Percentiles rank a stretch among this genome's conserved stretches.
These are phyloP conservation scores for Anthophora plumipes DNA, from an alignment of 2,888 invertebrate genomes.

Conservation along the genomic window DNA sequence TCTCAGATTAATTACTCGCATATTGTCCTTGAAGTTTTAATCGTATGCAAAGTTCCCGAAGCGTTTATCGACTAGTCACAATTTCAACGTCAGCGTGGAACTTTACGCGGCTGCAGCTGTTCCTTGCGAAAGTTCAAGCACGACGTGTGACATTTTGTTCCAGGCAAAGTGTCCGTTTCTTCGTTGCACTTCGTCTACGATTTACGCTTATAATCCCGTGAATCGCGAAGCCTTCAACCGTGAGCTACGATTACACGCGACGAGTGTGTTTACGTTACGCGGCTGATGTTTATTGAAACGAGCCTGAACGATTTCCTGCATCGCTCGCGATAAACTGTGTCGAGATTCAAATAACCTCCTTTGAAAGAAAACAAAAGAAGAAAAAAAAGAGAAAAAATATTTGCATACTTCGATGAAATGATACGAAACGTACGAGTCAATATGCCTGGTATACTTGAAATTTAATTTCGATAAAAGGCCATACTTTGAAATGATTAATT, in stretches of 20 bases:
- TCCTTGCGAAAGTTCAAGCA: slow-evolving; percentile 22
- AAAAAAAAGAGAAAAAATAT: too few species aligned
- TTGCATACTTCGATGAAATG: background rate
- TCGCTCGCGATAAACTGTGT: slow-evolving; percentile 1
- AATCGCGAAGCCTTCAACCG: background rate
- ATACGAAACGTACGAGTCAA: too few species aligned
- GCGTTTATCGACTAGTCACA: slow-evolving; percentile 41
- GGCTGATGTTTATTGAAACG: slow-evolving; percentile 33
- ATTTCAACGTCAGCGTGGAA: slow-evolving; percentile 15
- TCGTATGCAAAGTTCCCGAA: slow-evolving; percentile 4
- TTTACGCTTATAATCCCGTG: slow-evolving; percentile 24
- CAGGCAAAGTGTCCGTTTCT: slow-evolving; percentile 11
- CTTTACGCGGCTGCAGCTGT: slow-evolving; percentile 53
- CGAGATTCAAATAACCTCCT: background rate
- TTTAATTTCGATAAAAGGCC: background rate
- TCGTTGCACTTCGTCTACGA: background rate
- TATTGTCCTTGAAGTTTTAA: slow-evolving; percentile 1
- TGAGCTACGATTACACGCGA: too few species aligned
- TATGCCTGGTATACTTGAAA: background rate
- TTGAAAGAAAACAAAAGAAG: too few species aligned
- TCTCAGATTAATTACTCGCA: background rate
- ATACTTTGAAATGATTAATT: background rate
- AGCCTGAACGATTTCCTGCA: slow-evolving; percentile 9
- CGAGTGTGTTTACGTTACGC: slow-evolving; percentile 22
- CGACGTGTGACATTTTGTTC: slow-evolving; percentile 21